Conservation (phyloP, 2,888 invertebrate species). For the Tipula unca region DNA sequence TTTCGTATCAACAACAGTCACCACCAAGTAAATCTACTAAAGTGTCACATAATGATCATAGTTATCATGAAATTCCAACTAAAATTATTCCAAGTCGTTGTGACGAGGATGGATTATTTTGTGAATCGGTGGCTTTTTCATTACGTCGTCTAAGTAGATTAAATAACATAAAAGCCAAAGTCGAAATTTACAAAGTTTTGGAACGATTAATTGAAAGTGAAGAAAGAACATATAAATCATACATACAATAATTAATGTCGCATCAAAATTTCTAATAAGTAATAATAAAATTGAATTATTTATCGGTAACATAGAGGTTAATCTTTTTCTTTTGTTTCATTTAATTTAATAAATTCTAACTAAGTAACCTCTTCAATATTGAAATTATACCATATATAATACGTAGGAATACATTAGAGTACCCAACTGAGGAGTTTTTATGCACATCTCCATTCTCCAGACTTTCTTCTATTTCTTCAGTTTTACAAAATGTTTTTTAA, state of each 20-base stretch:
- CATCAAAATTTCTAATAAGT: too few species aligned
- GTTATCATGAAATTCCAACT: not conserved
- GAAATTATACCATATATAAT: too few species aligned
- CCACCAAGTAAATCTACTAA: slow-evolving; percentile 19
- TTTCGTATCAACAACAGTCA: not conserved
- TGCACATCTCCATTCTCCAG: too few species aligned
- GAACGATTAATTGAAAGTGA: slow-evolving; percentile 35
- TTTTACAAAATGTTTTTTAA: too few species aligned
- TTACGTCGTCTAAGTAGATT: slow-evolving; percentile 35
- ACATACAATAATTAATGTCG: not conserved
- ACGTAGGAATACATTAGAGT: too few species aligned
- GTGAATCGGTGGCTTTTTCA: slow-evolving; percentile 36
- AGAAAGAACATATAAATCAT: not conserved
- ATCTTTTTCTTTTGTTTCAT: too few species aligned
- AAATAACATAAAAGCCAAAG: slow-evolving; percentile 39
- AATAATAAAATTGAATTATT: too few species aligned
- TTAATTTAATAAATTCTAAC: too few species aligned
- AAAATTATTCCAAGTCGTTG: slow-evolving; percentile 24
- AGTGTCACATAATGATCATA: not conserved
- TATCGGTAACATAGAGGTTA: too few species aligned
- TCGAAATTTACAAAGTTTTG: slow-evolving; percentile 39
- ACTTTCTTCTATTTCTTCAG: too few species aligned
- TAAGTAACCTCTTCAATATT: too few species aligned
- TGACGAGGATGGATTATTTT: slow-evolving; percentile 38
- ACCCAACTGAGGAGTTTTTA: too few species aligned